phyloP scores from a whole-genome alignment of 2,113 vertebrate species.

The western clawed frog (Xenopus tropicalis) region UCB_Xtro_10.0 CM004443.2:209450001-209450500 shows the following conservation, averaged over 20 bases:
- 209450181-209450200: slow-evolving; percentile 76
- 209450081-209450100: no score
- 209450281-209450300: slow-evolving; percentile 76
- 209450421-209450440: slow-evolving; percentile 82
- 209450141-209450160: not conserved
- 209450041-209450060: no score
- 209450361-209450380: slow-evolving; percentile 81
- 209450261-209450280: slow-evolving; percentile 77
- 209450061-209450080: no score
- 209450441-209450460: slow-evolving; percentile 81
- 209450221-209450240: slow-evolving; percentile 84
- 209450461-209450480: slow-evolving; percentile 76
- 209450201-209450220: slow-evolving; percentile 73
- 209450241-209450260: slow-evolving; percentile 82
- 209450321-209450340: slow-evolving; percentile 74
- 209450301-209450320: slow-evolving; percentile 66
- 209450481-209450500: slow-evolving; percentile 58
- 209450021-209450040: no score
- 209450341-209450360: slow-evolving; percentile 78
- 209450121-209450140: no score
- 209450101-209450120: no score
- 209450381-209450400: slow-evolving; percentile 83
- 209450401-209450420: slow-evolving; percentile 82
- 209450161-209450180: slow-evolving; percentile 46
- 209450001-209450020: no score